phyloP scores from a whole-genome alignment of 2,113 vertebrate genomes.

The Charina bottae region DNA sequence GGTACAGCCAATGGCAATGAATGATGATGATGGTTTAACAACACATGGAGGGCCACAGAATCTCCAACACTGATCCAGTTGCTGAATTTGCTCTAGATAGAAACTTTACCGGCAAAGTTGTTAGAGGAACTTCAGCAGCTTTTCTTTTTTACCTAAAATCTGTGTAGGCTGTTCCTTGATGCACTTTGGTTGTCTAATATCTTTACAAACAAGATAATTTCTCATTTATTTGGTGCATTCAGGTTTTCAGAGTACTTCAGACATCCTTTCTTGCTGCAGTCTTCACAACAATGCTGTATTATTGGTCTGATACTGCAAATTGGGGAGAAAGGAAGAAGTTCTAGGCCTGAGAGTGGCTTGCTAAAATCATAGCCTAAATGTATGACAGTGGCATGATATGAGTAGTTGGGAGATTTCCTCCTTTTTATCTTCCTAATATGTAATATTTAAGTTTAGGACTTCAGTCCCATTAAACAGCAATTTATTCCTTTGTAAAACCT shows the following conservation, averaged over 20 bases:
- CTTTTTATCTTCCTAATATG: neutral
- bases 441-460: neutral
- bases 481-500: neutral
- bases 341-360: neutral
- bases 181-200: neutral
- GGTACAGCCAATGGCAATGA: neutral
- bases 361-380: neutral
- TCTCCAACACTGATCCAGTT: neutral
- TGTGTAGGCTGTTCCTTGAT: neutral
- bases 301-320: neutral
- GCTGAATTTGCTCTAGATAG: neutral
- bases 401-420: neutral
- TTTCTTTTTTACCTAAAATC: neutral
- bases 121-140: neutral
- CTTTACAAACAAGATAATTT: neutral
- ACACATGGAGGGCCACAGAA: neutral
- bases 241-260: neutral
- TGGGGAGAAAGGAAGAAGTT: neutral
- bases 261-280: neutral
- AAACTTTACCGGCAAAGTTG: neutral
- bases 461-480: neutral
- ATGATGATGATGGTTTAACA: neutral
- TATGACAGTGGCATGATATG: neutral
- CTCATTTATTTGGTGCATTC: neutral
- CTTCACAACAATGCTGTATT: neutral